Base-by-base conservation (phyloP, 1,140 invertebrate species). In the Agrilus planipennis region DNA sequence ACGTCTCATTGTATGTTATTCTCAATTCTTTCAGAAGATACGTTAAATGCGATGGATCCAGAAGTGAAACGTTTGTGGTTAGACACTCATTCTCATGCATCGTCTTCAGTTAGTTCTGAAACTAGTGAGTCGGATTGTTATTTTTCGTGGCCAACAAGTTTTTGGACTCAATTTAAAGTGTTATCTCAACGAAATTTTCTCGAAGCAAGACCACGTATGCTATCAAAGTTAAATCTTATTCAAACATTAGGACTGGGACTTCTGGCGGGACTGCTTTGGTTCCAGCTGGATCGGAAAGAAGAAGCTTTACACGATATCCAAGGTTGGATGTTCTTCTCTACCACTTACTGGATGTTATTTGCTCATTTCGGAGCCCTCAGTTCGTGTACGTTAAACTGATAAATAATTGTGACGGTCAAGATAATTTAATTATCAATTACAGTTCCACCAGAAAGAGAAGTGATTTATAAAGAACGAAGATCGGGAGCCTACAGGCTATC, bases 281-380 rank as follows among this genome's bases (percentile, higher is more conserved):
- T 85, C 49, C 76, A 84, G 54, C 61, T 86, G 51, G 76, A 81
- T 2, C 64, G 83, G 19, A 76, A 69, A 5, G 86, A 89, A 60
- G 73, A 80, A 45, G 75, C 77, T 4, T 65, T 89, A 18, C 75
- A 80, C 41, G 84, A 89, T 61, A 77, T 88, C 20, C 80, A 84
- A 64, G 85, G 84, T 28, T 86, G 81, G 81, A 84, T 87, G 77
- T 88, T 88, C 57, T 88, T 87, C 64, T 83, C 82, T 15, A 81
- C 81, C 17, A 85, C 80, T 17, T 88, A 88, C 54, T 89, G 84
- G 84, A 88, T 87, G 79, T 67, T 89, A 19, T 86, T 86, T 59
- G 78, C 84, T 11, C 70, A 86, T 41, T 88, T 89, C 55, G 81
- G 82, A 50, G 81, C 84, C 39, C 68, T 89, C 12, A 76, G 79